These are phyloP conservation scores for Cotesia vestalis DNA, from an alignment of 1,140 invertebrate species.

Conservation along the genomic window DNA sequence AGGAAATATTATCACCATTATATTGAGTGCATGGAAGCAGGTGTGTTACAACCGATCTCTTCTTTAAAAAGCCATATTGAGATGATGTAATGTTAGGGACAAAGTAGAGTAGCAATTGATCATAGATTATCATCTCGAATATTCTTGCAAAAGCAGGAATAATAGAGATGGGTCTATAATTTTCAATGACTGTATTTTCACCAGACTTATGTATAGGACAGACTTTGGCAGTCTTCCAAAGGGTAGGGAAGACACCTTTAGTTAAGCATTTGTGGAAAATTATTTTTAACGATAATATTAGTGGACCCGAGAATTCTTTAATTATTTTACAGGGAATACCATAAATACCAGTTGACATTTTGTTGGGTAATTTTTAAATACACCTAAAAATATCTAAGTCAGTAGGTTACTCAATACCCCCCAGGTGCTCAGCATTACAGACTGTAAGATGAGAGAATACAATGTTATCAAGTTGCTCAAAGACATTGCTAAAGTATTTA, in stretches of 20 bases:
- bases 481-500: too few species aligned
- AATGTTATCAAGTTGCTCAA: too few species aligned
- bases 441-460: too few species aligned
- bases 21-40: slow-evolving; percentile 22
- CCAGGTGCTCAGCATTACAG: too few species aligned
- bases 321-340: too few species aligned
- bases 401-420: too few species aligned
- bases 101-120: background rate
- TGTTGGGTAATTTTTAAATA: too few species aligned
- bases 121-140: slow-evolving; percentile 17
- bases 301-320: too few species aligned
- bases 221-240: slow-evolving; percentile 27
- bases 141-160: slow-evolving; percentile 11
- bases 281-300: too few species aligned
- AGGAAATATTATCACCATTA: background rate
- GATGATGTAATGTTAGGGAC: background rate
- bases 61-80: slow-evolving; percentile 36
- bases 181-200: background rate
- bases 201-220: slow-evolving; percentile 24
- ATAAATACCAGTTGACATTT: too few species aligned
- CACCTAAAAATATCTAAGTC: too few species aligned
- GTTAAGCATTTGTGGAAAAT: too few species aligned
- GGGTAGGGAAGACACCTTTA: background rate
- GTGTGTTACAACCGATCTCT: slow-evolving; percentile 31
- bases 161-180: background rate